A percentile compares a stretch with the other conserved stretches of the same genome.
Evolutionary conservation across 2,113 vertebrate genomes (phyloP).

Genomic region (Thomomys bottae): DNA sequence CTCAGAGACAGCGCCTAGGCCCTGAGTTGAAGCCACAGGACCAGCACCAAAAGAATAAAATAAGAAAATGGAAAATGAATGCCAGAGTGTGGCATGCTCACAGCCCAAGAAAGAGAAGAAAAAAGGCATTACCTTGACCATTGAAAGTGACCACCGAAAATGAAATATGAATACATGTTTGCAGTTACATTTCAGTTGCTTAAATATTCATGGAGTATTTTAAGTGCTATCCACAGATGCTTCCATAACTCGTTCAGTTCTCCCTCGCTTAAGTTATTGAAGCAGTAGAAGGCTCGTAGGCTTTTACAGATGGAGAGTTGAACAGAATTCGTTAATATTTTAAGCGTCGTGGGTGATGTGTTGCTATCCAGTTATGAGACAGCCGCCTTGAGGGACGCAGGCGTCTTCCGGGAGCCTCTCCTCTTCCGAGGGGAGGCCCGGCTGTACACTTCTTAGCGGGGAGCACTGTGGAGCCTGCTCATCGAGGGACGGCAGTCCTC

Average conservation of each 20-base stretch:
- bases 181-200: not conserved
- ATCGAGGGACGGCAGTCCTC: not conserved
- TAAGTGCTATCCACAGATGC: not conserved
- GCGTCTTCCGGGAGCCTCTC: conserved; percentile 54
- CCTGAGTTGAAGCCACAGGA: too few relatives aligned
- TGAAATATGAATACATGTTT: not conserved
- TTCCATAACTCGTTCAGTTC: not conserved
- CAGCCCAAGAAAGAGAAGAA: too few relatives aligned
- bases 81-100: not conserved
- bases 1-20: too few relatives aligned
- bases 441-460: conserved; percentile 52
- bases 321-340: conserved; percentile 60
- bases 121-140: too few relatives aligned
- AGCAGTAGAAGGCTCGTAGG: not conserved
- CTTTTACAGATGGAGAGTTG: conserved; percentile 42
- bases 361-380: conserved; percentile 18
- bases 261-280: conserved; percentile 20
- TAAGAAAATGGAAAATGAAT: too few relatives aligned
- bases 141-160: not conserved
- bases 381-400: conserved; percentile 30
- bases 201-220: conserved; percentile 7
- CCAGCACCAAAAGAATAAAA: too few relatives aligned
- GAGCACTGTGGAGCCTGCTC: conserved; percentile 22
- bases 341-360: conserved; percentile 11
- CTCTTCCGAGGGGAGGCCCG: not conserved